Evolutionary conservation across 2,797 vertebrate genomes (phyloP), one percentile per base, ranked within the genome.

Genomic region (Chelon auratus): DNA sequence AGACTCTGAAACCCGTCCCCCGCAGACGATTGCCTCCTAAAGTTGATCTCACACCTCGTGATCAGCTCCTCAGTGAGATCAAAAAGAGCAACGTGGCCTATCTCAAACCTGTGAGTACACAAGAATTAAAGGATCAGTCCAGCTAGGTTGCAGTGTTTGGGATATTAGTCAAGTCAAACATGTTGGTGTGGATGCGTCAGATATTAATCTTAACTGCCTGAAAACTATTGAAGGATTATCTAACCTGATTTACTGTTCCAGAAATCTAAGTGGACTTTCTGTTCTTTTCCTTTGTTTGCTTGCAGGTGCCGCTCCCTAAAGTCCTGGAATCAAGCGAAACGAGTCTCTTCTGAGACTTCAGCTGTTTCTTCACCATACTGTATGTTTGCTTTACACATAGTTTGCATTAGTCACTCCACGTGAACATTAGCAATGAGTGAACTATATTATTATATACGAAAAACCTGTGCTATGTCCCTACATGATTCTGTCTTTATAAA

Each of bases 81-180:
- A 96, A 96, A 52, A 95, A 96, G 67, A 99, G 98, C 90, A 98
- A 96, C 0, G 95, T 99, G 0, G 98, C 97, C 33, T 97, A 96
- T 57, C 97, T 99, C 5, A 99, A 95, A 94, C 81, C 97, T n/a
- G 97, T 99, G 55, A 95, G 97, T 88, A 87, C 36, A 15, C 26
- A 1, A 47, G 1, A 20, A 15, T 24, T 67, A 53, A 54, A 18
- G 54, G 39, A 17, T 20, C 8, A 18, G n/a, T 51, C 4, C 13
- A 30, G 12, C 43, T 18, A 2, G 45, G 40, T 22, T 20, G 7
- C 24, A 1, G n/a, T 37, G 11, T 26, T 47, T 18, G 18, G 43
- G 45, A 9, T 9, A 13, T 62, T 45, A 40, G n/a, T 14, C 4
- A 24, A 15, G 17, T 26, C n/a, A 1, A 0, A 33, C 5, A 33